Evolutionary conservation across 1,140 invertebrate species (phyloP).

Genomic region (Ladona fulva): DNA sequence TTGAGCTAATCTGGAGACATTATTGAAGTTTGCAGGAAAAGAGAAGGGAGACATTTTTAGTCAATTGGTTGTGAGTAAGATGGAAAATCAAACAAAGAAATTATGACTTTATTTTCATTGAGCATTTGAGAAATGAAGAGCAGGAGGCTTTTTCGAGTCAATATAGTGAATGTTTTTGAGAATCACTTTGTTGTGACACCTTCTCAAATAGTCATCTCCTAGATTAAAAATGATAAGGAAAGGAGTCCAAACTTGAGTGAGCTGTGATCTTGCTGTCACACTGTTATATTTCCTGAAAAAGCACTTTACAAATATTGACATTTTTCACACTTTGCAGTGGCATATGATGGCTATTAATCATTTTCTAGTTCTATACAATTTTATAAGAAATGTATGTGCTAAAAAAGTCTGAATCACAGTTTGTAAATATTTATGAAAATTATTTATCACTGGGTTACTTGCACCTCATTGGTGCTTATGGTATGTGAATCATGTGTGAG

Average conservation of each 20-base stretch:
- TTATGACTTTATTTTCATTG: conserved; percentile 3
- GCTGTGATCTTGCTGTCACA: conserved; percentile 7
- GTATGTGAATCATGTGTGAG: not conserved
- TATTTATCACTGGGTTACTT: not conserved
- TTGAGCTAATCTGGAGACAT: too few relatives aligned
- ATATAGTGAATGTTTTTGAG: conserved; percentile 7
- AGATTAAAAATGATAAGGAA: not conserved
- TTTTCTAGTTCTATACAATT: conserved; percentile 10
- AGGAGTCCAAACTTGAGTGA: conserved; percentile 1
- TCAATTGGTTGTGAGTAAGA: not conserved
- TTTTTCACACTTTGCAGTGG: not conserved
- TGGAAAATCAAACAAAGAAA: not conserved
- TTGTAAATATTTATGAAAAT: conserved; percentile 9
- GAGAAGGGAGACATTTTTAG: not conserved
- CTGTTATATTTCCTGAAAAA: not conserved
- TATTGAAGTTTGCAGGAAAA: too few relatives aligned
- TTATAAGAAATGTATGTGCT: conserved; percentile 1
- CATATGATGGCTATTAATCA: not conserved
- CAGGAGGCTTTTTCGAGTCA: conserved; percentile 3
- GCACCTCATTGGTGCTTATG: not conserved
- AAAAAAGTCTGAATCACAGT: not conserved
- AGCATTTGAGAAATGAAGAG: not conserved
- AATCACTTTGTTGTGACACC: not conserved
- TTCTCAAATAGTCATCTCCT: conserved; percentile 3
- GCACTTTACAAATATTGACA: not conserved